Conservation (phyloP, 2,888 invertebrate genomes). For the Gymnoscelis rufifasciata region DNA sequence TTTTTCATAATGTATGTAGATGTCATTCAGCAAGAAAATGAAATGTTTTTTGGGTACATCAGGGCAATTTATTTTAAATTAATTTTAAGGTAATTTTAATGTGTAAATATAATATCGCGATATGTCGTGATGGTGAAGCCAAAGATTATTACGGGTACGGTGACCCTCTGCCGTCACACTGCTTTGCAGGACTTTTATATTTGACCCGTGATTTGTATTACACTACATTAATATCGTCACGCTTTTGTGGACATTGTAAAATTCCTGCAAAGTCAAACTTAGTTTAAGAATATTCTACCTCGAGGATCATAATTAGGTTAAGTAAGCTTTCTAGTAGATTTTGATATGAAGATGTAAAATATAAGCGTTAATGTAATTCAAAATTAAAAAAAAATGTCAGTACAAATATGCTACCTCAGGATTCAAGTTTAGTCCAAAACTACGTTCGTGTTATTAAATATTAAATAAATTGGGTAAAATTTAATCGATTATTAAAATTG, state of each 20-base stretch:
- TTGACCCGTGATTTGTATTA: slow-evolving; percentile 1
- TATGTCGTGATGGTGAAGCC: slow-evolving; percentile 79
- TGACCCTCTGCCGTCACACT: slow-evolving; percentile 79
- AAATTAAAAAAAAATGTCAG: slow-evolving; percentile 63
- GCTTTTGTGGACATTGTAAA: slow-evolving; percentile 51
- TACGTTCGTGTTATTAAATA: slow-evolving; percentile 26
- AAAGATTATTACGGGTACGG: slow-evolving; percentile 79
- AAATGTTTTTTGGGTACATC: slow-evolving; percentile 38
- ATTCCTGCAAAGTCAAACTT: slow-evolving; percentile 49
- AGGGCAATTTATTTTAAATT: slow-evolving; percentile 46
- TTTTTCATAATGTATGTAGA: too few species aligned
- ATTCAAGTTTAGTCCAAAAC: slow-evolving; percentile 61
- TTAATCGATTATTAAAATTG: slow-evolving; percentile 1
- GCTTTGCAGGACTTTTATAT: slow-evolving; percentile 43
- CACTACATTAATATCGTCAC: too few species aligned
- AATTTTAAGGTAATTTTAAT: slow-evolving; percentile 44
- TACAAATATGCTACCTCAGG: slow-evolving; percentile 79
- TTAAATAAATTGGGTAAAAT: slow-evolving; percentile 6
- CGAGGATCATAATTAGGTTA: slow-evolving; percentile 69
- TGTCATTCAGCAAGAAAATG: too few species aligned
- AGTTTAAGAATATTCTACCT: slow-evolving; percentile 75
- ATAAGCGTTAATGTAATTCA: slow-evolving; percentile 57
- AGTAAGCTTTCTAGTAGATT: slow-evolving; percentile 74
- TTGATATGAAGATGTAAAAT: slow-evolving; percentile 72
- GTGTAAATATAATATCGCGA: slow-evolving; percentile 68